Base-by-base conservation (phyloP, 2,888 invertebrate species). In the Epinotia brunnichana region DNA sequence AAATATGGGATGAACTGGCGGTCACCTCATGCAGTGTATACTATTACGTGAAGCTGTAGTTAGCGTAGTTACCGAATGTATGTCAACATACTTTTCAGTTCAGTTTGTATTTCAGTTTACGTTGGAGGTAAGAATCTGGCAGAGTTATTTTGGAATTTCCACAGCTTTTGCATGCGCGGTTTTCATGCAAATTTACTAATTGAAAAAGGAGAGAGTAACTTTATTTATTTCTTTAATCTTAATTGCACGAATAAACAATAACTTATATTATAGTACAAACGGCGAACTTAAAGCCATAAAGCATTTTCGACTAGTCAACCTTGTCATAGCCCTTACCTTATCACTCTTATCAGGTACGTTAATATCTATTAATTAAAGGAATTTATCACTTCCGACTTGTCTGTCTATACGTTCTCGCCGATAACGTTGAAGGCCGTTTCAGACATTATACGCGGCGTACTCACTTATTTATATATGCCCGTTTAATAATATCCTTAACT, bases 341-440 rank as follows among this genome's bases (percentile, higher is more conserved):
- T 35, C 35, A 35, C 9, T n/a, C 17, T 59, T 41, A 41, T 61
- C 53, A 51, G 59, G 13, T 11, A 44, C 9, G 59, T 59, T 70
- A 56, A 21, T 35, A n/a, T 56, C 63, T 21, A 29, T 66, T 71
- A 21, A 83, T 79, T 79, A 80, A 73, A 77, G 60, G 70, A 75
- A 77, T 81, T 35, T 78, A 82, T 79, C 77, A 76, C 82, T 82
- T 80, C 79, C 81, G 79, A 77, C 77, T 67, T 77, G 76, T 78
- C 75, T 76, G 76, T 70, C 69, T 77, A 63, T 74, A 69, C 39
- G 44, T 56, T 61, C 17, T 56, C 62, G 77, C 76, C 77, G 83
- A 78, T 75, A 74, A 64, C 63, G 70, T 39, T 74, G 53, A 79
- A 82, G 80, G 82, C 0, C 56, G 41, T 21, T 44, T 19, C 21